Conservation (phyloP, 2,113 vertebrate species). For the Panthera leo region DNA sequence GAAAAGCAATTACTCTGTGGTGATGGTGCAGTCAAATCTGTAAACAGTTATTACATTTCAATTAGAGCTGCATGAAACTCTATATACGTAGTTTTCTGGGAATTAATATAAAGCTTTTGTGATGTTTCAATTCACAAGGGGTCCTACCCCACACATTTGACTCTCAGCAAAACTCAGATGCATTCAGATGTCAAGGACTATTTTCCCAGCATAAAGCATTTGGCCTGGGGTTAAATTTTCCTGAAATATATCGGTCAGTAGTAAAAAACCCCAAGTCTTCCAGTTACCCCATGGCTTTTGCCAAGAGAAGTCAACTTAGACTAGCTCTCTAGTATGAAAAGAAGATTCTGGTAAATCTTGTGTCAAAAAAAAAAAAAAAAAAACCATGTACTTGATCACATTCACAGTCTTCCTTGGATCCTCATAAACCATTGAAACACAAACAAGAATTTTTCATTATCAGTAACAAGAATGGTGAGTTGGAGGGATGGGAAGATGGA, state of each 20-base stretch:
- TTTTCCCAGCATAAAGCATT: slow-evolving; percentile 58
- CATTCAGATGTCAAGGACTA: slow-evolving; percentile 65
- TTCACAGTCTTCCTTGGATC: not conserved
- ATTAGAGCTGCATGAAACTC: slow-evolving; percentile 69
- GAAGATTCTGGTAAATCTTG: not conserved
- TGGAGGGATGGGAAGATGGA: not conserved
- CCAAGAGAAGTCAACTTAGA: slow-evolving; percentile 14
- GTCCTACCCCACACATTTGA: slow-evolving; percentile 61
- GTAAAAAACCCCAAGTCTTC: slow-evolving; percentile 23
- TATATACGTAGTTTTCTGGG: slow-evolving; percentile 63
- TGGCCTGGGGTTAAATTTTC: slow-evolving; percentile 49
- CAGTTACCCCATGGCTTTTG: not conserved
- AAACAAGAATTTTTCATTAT: not conserved
- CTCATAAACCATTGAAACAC: not conserved
- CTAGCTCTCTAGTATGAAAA: not conserved
- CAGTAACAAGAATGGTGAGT: not conserved
- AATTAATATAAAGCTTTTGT: slow-evolving; percentile 76
- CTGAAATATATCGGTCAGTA: slow-evolving; percentile 9
- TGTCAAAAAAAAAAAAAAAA: not conserved
- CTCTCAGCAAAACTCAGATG: slow-evolving; percentile 38
- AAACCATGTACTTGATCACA: not conserved
- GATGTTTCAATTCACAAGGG: slow-evolving; percentile 65
- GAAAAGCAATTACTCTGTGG: slow-evolving; percentile 59
- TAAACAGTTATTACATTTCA: slow-evolving; percentile 76
- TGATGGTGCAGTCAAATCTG: slow-evolving; percentile 52